Base-by-base conservation (phyloP, 2,797 vertebrate species). In the Percopsis omiscomaycus region DNA sequence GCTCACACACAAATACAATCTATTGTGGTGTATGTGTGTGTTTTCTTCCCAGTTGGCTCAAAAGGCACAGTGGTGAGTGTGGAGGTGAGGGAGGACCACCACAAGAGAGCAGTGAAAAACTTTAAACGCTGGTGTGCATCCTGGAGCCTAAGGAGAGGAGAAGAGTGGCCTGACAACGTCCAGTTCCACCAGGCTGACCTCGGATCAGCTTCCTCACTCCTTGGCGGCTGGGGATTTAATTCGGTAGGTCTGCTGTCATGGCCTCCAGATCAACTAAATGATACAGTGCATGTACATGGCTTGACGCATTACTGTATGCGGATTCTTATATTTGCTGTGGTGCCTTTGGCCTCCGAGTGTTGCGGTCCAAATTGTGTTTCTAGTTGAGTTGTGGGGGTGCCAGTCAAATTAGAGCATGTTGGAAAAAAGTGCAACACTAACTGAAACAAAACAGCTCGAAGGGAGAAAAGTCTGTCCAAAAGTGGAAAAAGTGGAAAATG, bases 101-200 rank as follows among this genome's bases (percentile, higher is more conserved):
- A 92, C 59, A 83, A 5, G 66, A 86, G 91, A 80, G 92, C 96
- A 0, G 86, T 92, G 76, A 83, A 79, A 50, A 98, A 98, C 86
- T 97, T 94, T 80, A 69, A 84, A 14, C 85, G 71, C 13, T 97
- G 96, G 95, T 73, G 92, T 71, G 69, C 84, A 2, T 85, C 93
- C 0, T 99, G 96, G 96, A 68, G 78, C 55, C 75, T 92, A 66
- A 86, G 92, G 3, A 90, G 88, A 32, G 73, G 42, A 4, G 84
- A 93, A 11, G 78, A 94, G 46, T 98, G 96, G 96, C 95, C 95
- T 3, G 90, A 96, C 78, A 98, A 98, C 0, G 93, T 98, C 69
- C 79, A 87, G 45, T 99, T 98, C 75, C 83, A 94, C 75, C 83
- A 88, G 42, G 88, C 91, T 14, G 94, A 98, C 83, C 87, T 98